Evolutionary conservation across 2,797 vertebrate species (phyloP).

Genomic region (Sebastes vulpes): DNA sequence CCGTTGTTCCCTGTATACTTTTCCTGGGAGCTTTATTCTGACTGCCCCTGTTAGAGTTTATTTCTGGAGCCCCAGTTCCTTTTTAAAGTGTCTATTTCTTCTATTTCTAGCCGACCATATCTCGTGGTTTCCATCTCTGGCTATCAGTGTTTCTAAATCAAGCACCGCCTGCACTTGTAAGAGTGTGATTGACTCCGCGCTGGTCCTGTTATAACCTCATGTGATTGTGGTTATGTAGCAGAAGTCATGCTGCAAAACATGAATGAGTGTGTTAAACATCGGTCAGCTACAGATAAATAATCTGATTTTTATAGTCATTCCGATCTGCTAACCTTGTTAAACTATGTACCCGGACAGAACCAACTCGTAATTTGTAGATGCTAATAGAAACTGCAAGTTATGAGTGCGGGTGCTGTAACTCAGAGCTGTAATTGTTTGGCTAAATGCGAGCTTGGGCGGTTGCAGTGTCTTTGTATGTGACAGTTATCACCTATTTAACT

Average conservation of each 20-base stretch:
- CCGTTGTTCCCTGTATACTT: conserved; percentile 42
- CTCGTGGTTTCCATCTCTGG: conserved; percentile 67
- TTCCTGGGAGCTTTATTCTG: conserved; percentile 49
- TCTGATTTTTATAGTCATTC: neutral
- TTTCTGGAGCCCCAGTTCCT: conserved; percentile 64
- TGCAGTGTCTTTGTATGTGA: conserved; percentile 22
- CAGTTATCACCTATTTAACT: conserved; percentile 52
- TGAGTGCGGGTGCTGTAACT: conserved; percentile 26
- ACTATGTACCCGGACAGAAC: neutral
- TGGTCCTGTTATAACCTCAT: conserved; percentile 41
- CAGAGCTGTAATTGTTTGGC: conserved; percentile 13
- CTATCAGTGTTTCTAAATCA: conserved; percentile 64
- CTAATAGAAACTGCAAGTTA: conserved; percentile 43
- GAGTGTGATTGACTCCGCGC: conserved; percentile 20
- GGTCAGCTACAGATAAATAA: conserved; percentile 7
- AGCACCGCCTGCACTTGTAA: conserved; percentile 34
- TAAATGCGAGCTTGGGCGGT: conserved; percentile 17
- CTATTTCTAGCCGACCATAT: conserved; percentile 63
- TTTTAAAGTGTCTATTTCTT: conserved; percentile 65
- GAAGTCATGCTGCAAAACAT: conserved; percentile 22
- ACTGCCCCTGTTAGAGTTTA: conserved; percentile 56
- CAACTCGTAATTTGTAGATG: conserved; percentile 24
- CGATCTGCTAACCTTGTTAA: neutral
- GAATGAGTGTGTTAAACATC: neutral
- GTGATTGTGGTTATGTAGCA: conserved; percentile 59